Evolutionary conservation across 1,140 invertebrate species (phyloP).

Genomic region (Piezodorus guildinii): DNA sequence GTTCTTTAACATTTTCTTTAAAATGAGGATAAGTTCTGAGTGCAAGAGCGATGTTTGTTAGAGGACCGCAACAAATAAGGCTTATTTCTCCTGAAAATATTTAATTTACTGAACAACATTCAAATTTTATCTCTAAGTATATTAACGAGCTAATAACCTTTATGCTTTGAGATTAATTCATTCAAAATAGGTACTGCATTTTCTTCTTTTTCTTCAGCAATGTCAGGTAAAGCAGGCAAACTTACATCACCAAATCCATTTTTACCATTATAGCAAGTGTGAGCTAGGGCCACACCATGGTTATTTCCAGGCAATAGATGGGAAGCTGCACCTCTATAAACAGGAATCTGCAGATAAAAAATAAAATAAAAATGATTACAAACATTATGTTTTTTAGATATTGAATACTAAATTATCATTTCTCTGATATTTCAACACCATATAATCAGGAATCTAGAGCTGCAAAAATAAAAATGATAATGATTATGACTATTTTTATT

Average conservation of each 20-base stretch:
- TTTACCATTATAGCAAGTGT: slow-evolving; percentile 39
- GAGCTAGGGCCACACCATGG: slow-evolving; percentile 6
- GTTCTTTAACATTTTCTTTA: slow-evolving; percentile 43
- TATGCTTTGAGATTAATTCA: slow-evolving; percentile 37
- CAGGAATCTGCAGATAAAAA: slow-evolving; percentile 44
- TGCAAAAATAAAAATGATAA: no score
- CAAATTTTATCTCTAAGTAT: not conserved
- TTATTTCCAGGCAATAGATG: slow-evolving; percentile 32
- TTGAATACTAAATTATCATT: no score
- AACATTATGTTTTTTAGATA: no score
- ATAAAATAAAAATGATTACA: not conserved
- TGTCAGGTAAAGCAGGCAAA: slow-evolving; percentile 31
- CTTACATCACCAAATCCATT: slow-evolving; percentile 55
- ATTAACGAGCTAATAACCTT: slow-evolving; percentile 19
- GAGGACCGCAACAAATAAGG: slow-evolving; percentile 54
- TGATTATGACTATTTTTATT: no score
- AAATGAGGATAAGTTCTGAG: slow-evolving; percentile 54
- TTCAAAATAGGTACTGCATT: slow-evolving; percentile 40
- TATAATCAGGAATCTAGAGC: no score
- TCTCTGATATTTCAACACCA: no score
- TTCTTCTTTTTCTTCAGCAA: slow-evolving; percentile 32
- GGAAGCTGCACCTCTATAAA: slow-evolving; percentile 45
- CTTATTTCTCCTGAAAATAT: slow-evolving; percentile 26
- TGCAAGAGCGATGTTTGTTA: slow-evolving; percentile 66
- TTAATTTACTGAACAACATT: not conserved